Evolutionary conservation across 2,888 invertebrate species (phyloP).

Genomic region (Pristionchus arcanus): DNA sequence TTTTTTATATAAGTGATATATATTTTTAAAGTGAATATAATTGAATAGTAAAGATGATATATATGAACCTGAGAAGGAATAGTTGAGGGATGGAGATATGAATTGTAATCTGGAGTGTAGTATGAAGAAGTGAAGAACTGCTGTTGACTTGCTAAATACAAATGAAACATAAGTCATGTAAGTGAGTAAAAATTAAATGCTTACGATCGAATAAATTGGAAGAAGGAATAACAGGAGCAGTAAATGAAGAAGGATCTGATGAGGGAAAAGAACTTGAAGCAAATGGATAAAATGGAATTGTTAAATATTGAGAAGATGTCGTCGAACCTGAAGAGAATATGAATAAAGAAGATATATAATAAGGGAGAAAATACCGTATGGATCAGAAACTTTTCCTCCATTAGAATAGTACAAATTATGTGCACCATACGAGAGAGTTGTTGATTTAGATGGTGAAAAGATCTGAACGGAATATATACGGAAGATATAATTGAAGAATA

Average conservation of each 20-base stretch:
- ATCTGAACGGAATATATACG: neutral
- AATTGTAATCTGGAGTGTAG: neutral
- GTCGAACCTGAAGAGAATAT: neutral
- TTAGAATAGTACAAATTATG: neutral
- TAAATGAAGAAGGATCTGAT: neutral
- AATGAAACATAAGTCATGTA: too few relatives aligned
- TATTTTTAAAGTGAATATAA: too few relatives aligned
- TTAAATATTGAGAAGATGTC: neutral
- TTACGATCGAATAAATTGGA: too few relatives aligned
- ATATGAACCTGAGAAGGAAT: too few relatives aligned
- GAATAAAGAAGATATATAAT: neutral
- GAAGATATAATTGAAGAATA: neutral
- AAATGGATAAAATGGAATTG: neutral
- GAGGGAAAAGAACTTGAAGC: neutral
- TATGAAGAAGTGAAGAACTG: neutral
- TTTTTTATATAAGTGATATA: too few relatives aligned
- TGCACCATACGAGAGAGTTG: conserved; percentile 27
- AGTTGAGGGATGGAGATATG: neutral
- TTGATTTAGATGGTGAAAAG: conserved; percentile 24
- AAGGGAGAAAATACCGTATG: too few relatives aligned
- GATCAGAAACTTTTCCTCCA: too few relatives aligned
- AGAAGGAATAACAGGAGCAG: too few relatives aligned
- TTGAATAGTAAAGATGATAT: too few relatives aligned
- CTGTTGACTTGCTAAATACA: neutral
- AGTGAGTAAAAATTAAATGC: too few relatives aligned